These are phyloP conservation scores for Pelvicachromis taeniatus DNA, from an alignment of 2,113 vertebrate genomes.

Conservation along the genomic window DNA sequence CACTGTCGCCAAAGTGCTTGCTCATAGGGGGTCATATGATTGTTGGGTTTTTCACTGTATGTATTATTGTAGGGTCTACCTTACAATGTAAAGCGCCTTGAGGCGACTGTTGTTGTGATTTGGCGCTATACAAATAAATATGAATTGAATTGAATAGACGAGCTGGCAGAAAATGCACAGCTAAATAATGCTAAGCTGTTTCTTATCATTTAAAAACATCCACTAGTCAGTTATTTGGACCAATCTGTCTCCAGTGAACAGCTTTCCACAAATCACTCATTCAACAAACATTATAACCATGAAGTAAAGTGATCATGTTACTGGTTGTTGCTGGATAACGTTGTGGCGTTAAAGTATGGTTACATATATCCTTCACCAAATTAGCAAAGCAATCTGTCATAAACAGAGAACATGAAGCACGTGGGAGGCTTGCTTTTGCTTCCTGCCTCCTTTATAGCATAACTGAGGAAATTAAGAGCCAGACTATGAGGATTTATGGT, in stretches of 20 bases:
- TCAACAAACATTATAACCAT: neutral
- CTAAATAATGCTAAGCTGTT: neutral
- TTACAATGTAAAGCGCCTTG: neutral
- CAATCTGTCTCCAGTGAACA: neutral
- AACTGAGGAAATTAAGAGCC: neutral
- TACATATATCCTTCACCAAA: neutral
- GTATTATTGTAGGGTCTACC: neutral
- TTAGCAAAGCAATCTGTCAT: neutral
- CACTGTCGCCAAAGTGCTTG: neutral
- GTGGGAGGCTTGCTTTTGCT: neutral
- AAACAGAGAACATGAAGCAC: neutral
- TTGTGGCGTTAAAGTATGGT: neutral
- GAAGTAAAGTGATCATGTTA: neutral
- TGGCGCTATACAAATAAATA: neutral
- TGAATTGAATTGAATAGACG: neutral
- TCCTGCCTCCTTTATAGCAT: neutral
- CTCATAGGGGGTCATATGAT: neutral
- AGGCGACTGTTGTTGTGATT: neutral
- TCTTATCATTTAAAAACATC: neutral
- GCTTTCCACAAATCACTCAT: neutral
- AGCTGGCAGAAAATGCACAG: neutral
- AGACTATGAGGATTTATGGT: neutral
- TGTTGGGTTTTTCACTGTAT: neutral
- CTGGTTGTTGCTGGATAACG: neutral
- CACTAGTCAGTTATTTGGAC: neutral